Evolutionary conservation across 1,140 invertebrate species (phyloP).

Genomic region (Musca domestica): DNA sequence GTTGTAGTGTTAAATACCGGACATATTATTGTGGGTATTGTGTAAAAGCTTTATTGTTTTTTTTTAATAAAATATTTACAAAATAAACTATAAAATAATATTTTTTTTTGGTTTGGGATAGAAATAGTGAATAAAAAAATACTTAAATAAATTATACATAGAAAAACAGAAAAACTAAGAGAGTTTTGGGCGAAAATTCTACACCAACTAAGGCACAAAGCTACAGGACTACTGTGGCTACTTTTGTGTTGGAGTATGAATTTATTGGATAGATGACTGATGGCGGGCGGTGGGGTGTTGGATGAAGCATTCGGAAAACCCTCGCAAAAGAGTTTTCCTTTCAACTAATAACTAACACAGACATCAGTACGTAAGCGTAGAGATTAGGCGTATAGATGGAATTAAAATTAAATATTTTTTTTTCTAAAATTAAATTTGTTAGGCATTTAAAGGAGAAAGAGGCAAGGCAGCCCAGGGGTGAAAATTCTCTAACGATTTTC

Average conservation of each 20-base stretch:
- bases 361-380: not conserved
- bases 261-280: not conserved
- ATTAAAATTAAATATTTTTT: constrained; percentile 23
- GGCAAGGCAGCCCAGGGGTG: not conserved
- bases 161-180: not conserved
- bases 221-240: not conserved
- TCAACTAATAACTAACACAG: not conserved
- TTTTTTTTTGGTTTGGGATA: too few species aligned
- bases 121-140: too few species aligned
- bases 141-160: too few species aligned
- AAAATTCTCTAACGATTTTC: too few species aligned
- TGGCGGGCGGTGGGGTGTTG: not conserved
- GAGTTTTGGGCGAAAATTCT: not conserved
- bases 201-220: not conserved
- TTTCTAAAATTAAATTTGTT: too few species aligned
- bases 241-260: not conserved
- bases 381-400: constrained; percentile 16
- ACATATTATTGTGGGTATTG: not conserved
- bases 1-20: too few species aligned
- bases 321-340: too few species aligned
- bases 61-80: constrained; percentile 1
- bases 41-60: constrained; percentile 18
- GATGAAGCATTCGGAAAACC: too few species aligned
- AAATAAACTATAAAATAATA: constrained; percentile 11
- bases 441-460: too few species aligned